phyloP scores from a whole-genome alignment of 2,797 vertebrate genomes.

The Bovichtus diacanthus region DNA sequence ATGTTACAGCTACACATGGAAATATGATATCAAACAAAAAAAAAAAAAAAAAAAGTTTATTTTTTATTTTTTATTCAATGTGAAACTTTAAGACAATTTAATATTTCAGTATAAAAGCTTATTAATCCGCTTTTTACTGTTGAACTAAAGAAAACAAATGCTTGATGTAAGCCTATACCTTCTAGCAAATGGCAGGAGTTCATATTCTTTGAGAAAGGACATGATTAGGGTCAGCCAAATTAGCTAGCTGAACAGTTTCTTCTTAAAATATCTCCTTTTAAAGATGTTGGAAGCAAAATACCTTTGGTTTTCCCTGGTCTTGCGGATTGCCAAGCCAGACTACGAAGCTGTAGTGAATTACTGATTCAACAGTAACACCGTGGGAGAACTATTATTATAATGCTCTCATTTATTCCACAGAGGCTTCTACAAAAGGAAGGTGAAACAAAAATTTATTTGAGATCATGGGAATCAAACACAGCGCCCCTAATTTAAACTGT shows the following conservation, averaged over 20 bases:
- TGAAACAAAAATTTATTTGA: constrained; percentile 1
- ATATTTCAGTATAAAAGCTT: neutral
- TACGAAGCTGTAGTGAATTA: neutral
- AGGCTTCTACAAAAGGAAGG: neutral
- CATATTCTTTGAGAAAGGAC: neutral
- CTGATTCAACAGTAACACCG: neutral
- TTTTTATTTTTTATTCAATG: neutral
- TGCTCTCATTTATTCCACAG: neutral
- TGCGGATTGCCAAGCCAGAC: constrained; percentile 15
- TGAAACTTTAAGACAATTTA: neutral
- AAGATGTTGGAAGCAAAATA: neutral
- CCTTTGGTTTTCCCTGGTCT: neutral
- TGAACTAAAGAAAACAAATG: neutral
- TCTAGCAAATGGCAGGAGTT: neutral
- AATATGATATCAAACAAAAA: too few relatives aligned
- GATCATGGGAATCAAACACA: neutral
- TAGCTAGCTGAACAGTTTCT: neutral
- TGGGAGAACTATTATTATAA: neutral
- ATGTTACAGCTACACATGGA: neutral
- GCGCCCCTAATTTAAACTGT: neutral
- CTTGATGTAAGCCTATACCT: neutral
- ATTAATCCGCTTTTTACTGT: neutral
- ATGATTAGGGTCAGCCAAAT: neutral
- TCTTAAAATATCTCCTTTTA: neutral
- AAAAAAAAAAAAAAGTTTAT: neutral